A percentile compares a stretch with the other conserved stretches of the same genome.
phyloP scores from a whole-genome alignment of 2,797 vertebrate species.

The Glossophaga mutica region DNA sequence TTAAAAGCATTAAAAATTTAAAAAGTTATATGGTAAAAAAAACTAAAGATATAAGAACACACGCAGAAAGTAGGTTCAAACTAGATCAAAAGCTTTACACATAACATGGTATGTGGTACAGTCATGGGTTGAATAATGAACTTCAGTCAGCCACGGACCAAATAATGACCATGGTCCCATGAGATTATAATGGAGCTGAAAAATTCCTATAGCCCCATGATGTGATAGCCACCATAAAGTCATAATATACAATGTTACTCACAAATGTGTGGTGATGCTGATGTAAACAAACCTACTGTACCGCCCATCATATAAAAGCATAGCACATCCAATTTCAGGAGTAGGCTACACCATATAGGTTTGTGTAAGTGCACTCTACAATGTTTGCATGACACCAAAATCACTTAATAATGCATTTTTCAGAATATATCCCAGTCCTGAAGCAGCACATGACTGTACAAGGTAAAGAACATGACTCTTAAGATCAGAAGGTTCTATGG shows the following conservation, averaged over 20 bases:
- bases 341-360: background rate
- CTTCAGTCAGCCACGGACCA: background rate
- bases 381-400: background rate
- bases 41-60: background rate
- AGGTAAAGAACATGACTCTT: background rate
- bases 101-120: background rate
- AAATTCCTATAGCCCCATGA: background rate
- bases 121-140: background rate
- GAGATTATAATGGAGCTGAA: background rate
- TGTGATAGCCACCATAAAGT: background rate
- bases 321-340: background rate
- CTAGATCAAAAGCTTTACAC: conserved; percentile 1
- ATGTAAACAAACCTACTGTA: background rate
- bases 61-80: background rate
- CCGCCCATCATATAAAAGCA: background rate
- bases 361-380: background rate
- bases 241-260: background rate
- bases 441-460: background rate
- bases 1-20: too few species aligned
- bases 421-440: background rate
- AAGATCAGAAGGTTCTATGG: background rate
- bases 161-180: background rate
- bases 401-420: background rate
- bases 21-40: background rate
- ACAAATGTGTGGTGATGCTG: background rate